Conservation (phyloP, 2,888 invertebrate species). For the Himalopsyche kuldschensis region DNA sequence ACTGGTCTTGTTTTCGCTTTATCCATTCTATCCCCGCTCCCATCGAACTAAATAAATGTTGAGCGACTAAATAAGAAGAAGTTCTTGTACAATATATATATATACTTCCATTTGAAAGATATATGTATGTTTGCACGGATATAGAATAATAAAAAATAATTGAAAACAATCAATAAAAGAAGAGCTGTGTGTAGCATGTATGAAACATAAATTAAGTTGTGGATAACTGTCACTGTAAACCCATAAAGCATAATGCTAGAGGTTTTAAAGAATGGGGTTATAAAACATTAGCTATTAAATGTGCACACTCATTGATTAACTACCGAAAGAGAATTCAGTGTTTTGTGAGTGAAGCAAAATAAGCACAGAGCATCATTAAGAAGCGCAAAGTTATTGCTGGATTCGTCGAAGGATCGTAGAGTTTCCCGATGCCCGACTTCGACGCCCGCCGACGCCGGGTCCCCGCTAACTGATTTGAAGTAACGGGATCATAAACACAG, state of each 20-base stretch:
- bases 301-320: background rate
- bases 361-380: background rate
- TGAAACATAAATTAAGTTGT: background rate
- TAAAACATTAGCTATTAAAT: background rate
- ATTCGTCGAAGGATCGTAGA: background rate
- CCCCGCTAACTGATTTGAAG: background rate
- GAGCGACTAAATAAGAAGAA: no score
- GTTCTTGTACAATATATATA: no score
- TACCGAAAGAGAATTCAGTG: background rate
- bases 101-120: no score
- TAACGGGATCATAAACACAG: background rate
- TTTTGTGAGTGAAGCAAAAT: background rate
- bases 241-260: background rate
- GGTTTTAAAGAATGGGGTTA: background rate
- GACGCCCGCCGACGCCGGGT: background rate
- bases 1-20: no score
- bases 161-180: no score
- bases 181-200: background rate
- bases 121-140: no score
- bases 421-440: background rate
- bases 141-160: no score
- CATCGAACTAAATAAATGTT: no score
- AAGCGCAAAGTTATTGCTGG: background rate
- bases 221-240: background rate
- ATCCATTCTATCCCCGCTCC: no score